phyloP scores from a whole-genome alignment of 2,797 vertebrate genomes.

The Uromys caudimaculatus region DNA sequence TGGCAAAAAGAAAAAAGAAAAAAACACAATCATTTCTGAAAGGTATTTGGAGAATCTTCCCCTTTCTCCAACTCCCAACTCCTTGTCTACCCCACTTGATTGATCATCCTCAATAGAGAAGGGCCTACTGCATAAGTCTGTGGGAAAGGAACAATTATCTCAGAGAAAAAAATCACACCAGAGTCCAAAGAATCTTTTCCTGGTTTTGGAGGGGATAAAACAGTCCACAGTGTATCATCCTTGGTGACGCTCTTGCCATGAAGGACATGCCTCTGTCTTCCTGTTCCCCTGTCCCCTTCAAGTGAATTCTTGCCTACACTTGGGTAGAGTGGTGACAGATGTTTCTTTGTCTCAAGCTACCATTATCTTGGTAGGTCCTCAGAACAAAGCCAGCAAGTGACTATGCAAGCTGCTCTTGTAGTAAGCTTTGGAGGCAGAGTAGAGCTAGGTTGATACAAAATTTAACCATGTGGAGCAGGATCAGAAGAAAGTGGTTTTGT shows the following conservation, averaged over 20 bases:
- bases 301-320: neutral
- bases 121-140: neutral
- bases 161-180: neutral
- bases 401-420: neutral
- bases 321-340: neutral
- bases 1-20: neutral
- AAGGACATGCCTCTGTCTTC: neutral
- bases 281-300: neutral
- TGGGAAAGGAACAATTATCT: neutral
- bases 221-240: neutral
- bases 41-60: neutral
- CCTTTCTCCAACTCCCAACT: neutral
- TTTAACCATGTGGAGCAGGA: neutral
- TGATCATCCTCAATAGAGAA: neutral
- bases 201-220: neutral
- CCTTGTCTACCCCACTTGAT: neutral
- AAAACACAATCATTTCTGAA: neutral
- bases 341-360: neutral
- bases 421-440: neutral
- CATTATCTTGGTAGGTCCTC: neutral
- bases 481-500: neutral
- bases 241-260: neutral
- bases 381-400: neutral
- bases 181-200: neutral
- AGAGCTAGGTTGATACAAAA: neutral